Conservation (phyloP, 2,797 vertebrate genomes). For the Agapornis canus region DNA sequence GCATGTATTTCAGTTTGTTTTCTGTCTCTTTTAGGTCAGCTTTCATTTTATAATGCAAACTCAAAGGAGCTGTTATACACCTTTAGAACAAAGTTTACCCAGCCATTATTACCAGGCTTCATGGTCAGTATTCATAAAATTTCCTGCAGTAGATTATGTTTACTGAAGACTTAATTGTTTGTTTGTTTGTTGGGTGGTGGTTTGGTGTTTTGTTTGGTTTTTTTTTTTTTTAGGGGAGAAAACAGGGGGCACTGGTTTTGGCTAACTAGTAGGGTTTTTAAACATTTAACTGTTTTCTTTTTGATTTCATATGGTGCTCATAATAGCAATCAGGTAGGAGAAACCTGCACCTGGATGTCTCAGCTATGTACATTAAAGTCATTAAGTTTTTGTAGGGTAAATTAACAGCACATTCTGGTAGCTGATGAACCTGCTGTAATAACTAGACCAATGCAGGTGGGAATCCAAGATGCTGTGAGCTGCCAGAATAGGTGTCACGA, state of each 20-base stretch:
- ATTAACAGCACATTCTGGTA: neutral
- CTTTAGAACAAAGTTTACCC: constrained; percentile 91
- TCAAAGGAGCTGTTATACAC: constrained; percentile 87
- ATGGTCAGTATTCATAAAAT: constrained; percentile 82
- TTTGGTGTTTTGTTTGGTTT: too few relatives aligned
- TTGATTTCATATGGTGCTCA: neutral
- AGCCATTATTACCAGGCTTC: constrained; percentile 91
- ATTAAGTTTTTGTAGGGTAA: neutral
- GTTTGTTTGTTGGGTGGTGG: too few relatives aligned
- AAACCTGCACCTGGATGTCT: neutral
- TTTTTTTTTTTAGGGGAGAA: neutral
- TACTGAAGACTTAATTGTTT: neutral
- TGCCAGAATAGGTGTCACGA: neutral
- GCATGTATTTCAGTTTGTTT: neutral
- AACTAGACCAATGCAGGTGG: neutral
- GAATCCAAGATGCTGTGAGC: neutral
- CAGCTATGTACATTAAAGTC: neutral
- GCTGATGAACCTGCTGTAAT: neutral
- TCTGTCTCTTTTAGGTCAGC: constrained; percentile 82
- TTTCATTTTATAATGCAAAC: constrained; percentile 88
- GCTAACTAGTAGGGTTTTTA: neutral
- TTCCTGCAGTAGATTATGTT: neutral
- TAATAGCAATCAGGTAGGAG: neutral
- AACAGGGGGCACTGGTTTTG: neutral
- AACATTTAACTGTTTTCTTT: neutral